Percentiles rank a stretch among this genome's conserved stretches.
Evolutionary conservation across 2,888 invertebrate species (phyloP).

Genomic region (Julus scandinavius): DNA sequence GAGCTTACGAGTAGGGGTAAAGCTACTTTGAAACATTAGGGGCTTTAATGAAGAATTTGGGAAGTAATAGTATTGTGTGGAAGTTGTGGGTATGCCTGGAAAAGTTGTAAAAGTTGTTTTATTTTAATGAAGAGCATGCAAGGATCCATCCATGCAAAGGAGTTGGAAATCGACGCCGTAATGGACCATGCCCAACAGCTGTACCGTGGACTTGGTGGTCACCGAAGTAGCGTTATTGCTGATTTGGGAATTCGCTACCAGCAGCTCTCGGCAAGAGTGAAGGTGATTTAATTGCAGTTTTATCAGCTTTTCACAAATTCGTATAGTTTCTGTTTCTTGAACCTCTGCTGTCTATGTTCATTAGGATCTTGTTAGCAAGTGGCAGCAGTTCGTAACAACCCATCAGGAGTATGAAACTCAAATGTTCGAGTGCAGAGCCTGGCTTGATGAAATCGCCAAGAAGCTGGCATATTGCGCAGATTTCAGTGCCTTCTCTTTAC

Average conservation of each 20-base stretch:
- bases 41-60: too few relatives aligned
- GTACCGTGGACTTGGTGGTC: slow-evolving; percentile 58
- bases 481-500: slow-evolving; percentile 81
- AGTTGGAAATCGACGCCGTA: slow-evolving; percentile 90
- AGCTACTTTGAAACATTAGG: background rate
- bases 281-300: slow-evolving; percentile 66
- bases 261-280: slow-evolving; percentile 87
- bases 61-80: too few relatives aligned
- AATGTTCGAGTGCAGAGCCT: slow-evolving; percentile 81
- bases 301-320: too few relatives aligned
- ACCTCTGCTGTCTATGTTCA: background rate
- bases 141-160: slow-evolving; percentile 89
- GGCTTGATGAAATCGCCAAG: slow-evolving; percentile 84
- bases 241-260: slow-evolving; percentile 94
- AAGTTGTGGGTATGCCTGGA: background rate
- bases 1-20: background rate
- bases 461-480: slow-evolving; percentile 90
- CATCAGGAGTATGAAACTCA: slow-evolving; percentile 89
- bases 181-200: slow-evolving; percentile 84
- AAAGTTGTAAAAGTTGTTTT: too few relatives aligned
- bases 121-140: slow-evolving; percentile 72
- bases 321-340: background rate
- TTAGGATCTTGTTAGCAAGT: slow-evolving; percentile 83
- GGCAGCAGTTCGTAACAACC: slow-evolving; percentile 89
- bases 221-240: slow-evolving; percentile 80